phyloP scores from a whole-genome alignment of 2,797 vertebrate species.

The Clarias laeviceps region DNA sequence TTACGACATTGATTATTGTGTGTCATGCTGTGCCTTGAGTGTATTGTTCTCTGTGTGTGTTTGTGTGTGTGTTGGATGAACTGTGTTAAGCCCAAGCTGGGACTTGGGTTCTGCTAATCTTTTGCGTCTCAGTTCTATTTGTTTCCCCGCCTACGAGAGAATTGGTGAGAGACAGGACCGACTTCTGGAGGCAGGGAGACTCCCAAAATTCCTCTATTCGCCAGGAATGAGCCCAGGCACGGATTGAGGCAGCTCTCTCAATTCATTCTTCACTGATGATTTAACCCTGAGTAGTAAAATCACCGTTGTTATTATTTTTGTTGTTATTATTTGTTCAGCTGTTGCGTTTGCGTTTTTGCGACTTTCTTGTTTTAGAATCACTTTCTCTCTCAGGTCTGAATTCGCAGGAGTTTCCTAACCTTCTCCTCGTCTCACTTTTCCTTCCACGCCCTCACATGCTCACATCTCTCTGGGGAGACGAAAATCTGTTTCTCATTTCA shows the following conservation, averaged over 20 bases:
- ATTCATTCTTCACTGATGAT: neutral
- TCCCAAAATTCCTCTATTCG: slow-evolving; percentile 64
- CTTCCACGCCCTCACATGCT: slow-evolving; percentile 62
- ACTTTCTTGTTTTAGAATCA: slow-evolving; percentile 27
- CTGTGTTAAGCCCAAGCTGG: neutral
- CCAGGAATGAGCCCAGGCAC: slow-evolving; percentile 56
- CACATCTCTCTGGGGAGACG: slow-evolving; percentile 64
- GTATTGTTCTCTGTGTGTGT: neutral
- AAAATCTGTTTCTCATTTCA: slow-evolving; percentile 74
- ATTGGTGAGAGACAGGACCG: slow-evolving; percentile 18
- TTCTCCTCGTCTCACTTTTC: slow-evolving; percentile 67
- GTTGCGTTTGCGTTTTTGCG: neutral
- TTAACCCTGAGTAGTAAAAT: neutral
- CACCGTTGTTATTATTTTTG: neutral
- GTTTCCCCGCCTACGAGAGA: neutral
- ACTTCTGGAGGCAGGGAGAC: slow-evolving; percentile 45
- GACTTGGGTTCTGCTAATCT: slow-evolving; percentile 1
- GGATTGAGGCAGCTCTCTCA: neutral
- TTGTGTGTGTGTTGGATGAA: neutral
- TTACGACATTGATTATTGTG: neutral
- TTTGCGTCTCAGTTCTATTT: neutral
- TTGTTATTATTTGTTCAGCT: neutral
- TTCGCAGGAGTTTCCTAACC: neutral
- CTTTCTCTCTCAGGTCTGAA: slow-evolving; percentile 21
- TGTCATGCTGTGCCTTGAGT: neutral